phyloP scores from a whole-genome alignment of 2,888 invertebrate species.

The Tetanocera ferruginea region DNA sequence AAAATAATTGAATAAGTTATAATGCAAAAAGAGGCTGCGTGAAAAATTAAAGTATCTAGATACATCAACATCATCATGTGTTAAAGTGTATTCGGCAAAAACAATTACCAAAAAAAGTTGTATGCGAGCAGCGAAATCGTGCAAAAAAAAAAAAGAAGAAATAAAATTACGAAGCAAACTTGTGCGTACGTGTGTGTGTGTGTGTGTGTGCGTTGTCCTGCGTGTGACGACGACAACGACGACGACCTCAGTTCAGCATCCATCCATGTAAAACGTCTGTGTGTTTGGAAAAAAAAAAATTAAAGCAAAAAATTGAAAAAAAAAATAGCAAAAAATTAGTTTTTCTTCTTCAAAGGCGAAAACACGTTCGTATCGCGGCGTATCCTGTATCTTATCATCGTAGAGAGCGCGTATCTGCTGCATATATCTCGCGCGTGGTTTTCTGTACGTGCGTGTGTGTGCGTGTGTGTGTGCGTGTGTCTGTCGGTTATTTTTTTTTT shows the following conservation, averaged over 20 bases:
- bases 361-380: constrained; percentile 24
- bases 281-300: not conserved
- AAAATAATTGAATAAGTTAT: too few relatives aligned
- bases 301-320: not conserved
- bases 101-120: constrained; percentile 11
- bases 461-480: not conserved
- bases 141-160: constrained; percentile 15
- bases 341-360: not conserved
- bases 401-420: not conserved
- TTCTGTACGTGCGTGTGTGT: not conserved
- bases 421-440: constrained; percentile 6
- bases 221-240: constrained; percentile 13
- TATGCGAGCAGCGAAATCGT: not conserved
- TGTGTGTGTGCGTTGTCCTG: constrained; percentile 14
- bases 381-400: not conserved
- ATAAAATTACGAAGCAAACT: constrained; percentile 11
- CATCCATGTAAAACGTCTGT: constrained; percentile 12
- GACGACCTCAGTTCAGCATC: not conserved
- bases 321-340: not conserved
- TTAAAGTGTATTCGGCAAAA: not conserved
- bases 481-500: not conserved
- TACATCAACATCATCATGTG: not conserved
- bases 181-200: constrained; percentile 9
- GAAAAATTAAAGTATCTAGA: not conserved
- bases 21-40: not conserved